Evolutionary conservation across 2,113 vertebrate species (phyloP), one percentile per base, ranked within the genome.

Genomic region (Passer montanus): DNA sequence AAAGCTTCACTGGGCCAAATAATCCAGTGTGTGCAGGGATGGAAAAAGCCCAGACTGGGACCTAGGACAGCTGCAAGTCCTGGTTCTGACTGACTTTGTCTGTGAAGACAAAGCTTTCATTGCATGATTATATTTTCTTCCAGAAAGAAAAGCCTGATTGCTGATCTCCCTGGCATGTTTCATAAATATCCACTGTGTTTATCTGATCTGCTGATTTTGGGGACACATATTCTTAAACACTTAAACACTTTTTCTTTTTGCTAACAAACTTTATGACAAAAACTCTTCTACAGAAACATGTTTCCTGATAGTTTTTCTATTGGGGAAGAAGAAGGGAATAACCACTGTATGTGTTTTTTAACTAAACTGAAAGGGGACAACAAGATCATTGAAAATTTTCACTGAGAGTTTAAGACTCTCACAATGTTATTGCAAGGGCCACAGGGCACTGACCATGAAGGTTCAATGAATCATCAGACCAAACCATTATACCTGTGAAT

Each of bases 401-500:
- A 6, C 11, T 20, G 43, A 13, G 28, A n/a, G 9, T 60, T 87
- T 20, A 33, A 47, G 21, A 21, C 24, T 46, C 13, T 63, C 22
- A 52, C 10, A 9, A 4, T 41, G 8, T 56, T 56, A 20, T 33
- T 3, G 0, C 1, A 1, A 14, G 37, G 19, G 47, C 64, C 18
- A 9, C 0, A 0, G 17, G 24, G 18, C 50, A 31, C 31, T 58
- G 63, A 22, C n/a, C 58, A 8, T 44, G 21, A 72, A 83, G 39
- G 13, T 62, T 83, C 41, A 5, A 17, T 49, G 52, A 88, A n/a
- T n/a, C 2, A 1, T 73, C 5, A 2, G 13, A 50, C 28, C 33
- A 64, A 80, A 53, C 9, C 21, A 52, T 33, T 63, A 0, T 28
- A 37, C 59, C 30, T 91, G 41, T 47, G 41, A 83, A 11, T 44